Conservation (phyloP, 1,140 invertebrate species). For the Oppia nitens region DNA sequence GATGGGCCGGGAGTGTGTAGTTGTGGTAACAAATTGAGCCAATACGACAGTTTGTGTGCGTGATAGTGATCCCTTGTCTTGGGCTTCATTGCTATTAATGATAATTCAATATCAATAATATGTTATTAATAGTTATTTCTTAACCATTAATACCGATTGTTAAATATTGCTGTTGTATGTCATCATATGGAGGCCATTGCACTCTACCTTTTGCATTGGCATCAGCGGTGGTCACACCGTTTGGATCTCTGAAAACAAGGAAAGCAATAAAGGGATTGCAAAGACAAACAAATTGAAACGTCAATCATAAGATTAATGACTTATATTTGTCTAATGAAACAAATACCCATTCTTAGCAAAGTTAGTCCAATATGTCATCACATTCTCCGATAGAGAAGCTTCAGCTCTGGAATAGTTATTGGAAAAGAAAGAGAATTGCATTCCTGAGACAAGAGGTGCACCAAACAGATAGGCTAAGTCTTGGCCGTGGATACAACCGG, state of each 20-base stretch:
- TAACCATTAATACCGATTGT: constrained; percentile 56
- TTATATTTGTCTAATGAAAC: constrained; percentile 4
- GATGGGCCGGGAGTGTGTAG: constrained; percentile 40
- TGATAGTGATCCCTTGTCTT: constrained; percentile 84
- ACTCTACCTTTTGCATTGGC: constrained; percentile 19
- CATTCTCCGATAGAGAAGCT: constrained; percentile 66
- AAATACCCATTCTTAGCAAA: constrained; percentile 86
- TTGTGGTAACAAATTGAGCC: constrained; percentile 86
- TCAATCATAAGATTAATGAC: neutral
- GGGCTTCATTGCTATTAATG: constrained; percentile 29
- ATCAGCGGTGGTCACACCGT: constrained; percentile 28
- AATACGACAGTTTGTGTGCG: constrained; percentile 81
- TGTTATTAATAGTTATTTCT: neutral
- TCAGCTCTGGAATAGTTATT: constrained; percentile 80
- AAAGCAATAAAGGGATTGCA: neutral
- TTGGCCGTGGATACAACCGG: constrained; percentile 69
- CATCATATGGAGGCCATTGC: constrained; percentile 73
- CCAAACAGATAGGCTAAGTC: constrained; percentile 82
- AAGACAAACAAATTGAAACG: constrained; percentile 1
- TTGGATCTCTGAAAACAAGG: constrained; percentile 5
- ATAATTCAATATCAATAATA: neutral
- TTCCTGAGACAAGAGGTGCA: constrained; percentile 51
- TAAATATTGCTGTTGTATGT: constrained; percentile 69
- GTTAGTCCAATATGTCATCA: constrained; percentile 90
- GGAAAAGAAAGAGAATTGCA: constrained; percentile 54